Conservation (phyloP, 2,888 invertebrate genomes). For the Epistrophe grossulariae region DNA sequence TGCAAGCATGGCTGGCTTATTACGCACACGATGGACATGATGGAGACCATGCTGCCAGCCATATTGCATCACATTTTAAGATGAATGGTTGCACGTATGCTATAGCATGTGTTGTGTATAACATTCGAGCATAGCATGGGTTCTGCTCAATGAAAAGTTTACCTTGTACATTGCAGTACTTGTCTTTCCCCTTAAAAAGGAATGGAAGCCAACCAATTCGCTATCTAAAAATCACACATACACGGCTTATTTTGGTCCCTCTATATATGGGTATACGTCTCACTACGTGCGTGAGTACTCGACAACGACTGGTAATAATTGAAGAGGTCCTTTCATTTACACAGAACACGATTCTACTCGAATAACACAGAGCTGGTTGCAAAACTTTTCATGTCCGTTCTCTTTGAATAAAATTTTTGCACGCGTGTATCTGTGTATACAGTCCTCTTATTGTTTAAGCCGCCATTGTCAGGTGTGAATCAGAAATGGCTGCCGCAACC, state of each 20-base stretch:
- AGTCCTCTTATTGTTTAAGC: constrained; percentile 47
- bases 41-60: constrained; percentile 42
- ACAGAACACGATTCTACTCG: constrained; percentile 66
- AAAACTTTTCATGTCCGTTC: constrained; percentile 44
- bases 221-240: constrained; percentile 30
- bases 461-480: constrained; percentile 63
- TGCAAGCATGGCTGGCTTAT: constrained; percentile 28
- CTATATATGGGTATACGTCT: neutral
- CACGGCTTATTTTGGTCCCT: constrained; percentile 1
- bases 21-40: constrained; percentile 11
- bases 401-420: constrained; percentile 54
- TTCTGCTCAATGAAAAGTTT: constrained; percentile 15
- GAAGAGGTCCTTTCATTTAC: constrained; percentile 69
- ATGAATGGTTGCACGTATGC: constrained; percentile 11
- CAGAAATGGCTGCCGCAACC: constrained; percentile 66
- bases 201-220: constrained; percentile 68
- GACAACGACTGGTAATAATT: constrained; percentile 66
- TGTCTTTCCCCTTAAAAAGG: constrained; percentile 45
- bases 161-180: constrained; percentile 56
- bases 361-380: constrained; percentile 58
- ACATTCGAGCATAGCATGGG: constrained; percentile 13
- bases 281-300: constrained; percentile 56
- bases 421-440: constrained; percentile 1
- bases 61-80: constrained; percentile 60
- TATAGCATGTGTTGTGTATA: neutral